Base-by-base conservation (phyloP, 1,140 invertebrate genomes). In the Panonychus citri region DNA sequence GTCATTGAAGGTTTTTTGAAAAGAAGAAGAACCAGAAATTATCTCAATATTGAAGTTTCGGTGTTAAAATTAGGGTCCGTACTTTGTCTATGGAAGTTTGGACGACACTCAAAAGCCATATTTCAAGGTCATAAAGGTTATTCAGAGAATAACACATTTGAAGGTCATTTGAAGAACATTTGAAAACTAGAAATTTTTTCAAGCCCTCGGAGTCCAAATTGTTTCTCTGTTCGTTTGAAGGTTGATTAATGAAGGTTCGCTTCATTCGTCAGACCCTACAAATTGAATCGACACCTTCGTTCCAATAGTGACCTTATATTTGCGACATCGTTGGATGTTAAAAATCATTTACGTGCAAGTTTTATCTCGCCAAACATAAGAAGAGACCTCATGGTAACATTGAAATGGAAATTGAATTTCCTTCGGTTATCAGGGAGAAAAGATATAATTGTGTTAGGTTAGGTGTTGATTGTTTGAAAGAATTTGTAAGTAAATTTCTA, bases 381-480 rank as follows among this genome's bases (percentile, higher is more conserved):
- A 56, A 56, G 19, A 15, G 46, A 30, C 43, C 46, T 13, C 55
- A 56, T 49, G 19, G 15, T 7, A 49, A 19, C 10, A 17, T 39
- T 17, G 27, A 27, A 51, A 7, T 26, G 24, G 21, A n/a, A 10
- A 3, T 46, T 7, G n/a, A 10, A 24, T 7, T 25, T 12, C 17
- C 24, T 27, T 19, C 15, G 12, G 15, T 15, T 27, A 21, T 37
- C 34, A 39, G 25, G 17, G 17, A 13, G 28, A 39, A 5, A 60
- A 60, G 13, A 19, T 57, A 46, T 10, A 46, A 54, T 4, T 63
- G 62, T 52, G 57, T n/a, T n/a, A n/a, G n/a, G n/a, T n/a, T n/a
- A n/a, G n/a, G n/a, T n/a, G n/a, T 61, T 21, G 39, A 60, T 25
- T 63, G 62, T 53, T 50, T 56, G 1, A 62, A 63, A 49, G 49